Evolutionary conservation across 2,113 vertebrate genomes (phyloP).

Genomic region (Xyliphius kryptos): DNA sequence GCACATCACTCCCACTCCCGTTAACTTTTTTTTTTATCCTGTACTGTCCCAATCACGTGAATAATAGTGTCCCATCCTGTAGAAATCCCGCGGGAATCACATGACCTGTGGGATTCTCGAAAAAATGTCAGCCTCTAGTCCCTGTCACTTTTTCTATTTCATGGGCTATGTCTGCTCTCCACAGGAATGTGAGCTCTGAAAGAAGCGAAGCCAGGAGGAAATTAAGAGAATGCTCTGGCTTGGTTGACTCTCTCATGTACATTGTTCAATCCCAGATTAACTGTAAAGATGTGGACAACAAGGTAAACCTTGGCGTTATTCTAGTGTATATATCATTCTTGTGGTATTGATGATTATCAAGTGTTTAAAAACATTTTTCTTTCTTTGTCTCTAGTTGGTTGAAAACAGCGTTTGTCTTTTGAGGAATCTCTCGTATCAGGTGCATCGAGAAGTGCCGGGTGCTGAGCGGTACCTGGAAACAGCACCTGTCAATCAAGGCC

Average conservation of each 20-base stretch:
- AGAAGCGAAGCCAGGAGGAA: conserved; percentile 89
- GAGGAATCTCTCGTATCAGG: conserved; percentile 92
- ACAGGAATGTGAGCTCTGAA: conserved; percentile 93
- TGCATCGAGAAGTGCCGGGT: conserved; percentile 88
- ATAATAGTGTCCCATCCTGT: no score
- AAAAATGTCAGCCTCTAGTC: no score
- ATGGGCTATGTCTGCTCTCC: no score
- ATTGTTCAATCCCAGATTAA: conserved; percentile 87
- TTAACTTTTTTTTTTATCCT: no score
- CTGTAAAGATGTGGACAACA: conserved; percentile 86
- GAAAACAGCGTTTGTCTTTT: conserved; percentile 94
- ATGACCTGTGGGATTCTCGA: no score
- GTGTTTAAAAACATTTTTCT: background rate
- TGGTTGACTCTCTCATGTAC: conserved; percentile 90
- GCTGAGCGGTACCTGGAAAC: conserved; percentile 80
- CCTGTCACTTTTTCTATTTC: no score
- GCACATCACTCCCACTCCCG: no score
- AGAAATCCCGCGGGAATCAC: no score
- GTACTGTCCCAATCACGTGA: no score
- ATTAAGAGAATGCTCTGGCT: conserved; percentile 84
- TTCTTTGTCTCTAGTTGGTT: conserved; percentile 67
- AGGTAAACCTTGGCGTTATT: no score
- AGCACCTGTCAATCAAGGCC: conserved; percentile 54
- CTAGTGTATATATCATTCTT: no score
- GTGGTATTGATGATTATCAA: no score